Base-by-base conservation (phyloP, 2,797 vertebrate genomes). In the Cossypha niveicapilla region DNA sequence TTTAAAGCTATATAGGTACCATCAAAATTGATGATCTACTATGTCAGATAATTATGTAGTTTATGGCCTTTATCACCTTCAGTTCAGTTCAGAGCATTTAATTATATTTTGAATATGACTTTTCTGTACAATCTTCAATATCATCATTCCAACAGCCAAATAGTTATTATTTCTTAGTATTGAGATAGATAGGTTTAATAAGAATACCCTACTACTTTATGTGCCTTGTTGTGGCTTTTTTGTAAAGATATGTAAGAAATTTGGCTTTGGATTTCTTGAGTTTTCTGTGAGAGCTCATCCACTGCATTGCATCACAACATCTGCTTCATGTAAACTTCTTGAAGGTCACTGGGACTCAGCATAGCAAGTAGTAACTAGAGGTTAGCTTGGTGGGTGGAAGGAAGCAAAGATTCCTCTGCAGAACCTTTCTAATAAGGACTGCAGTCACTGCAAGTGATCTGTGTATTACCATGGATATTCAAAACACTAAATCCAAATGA, bases 201-300 rank as follows among this genome's bases (percentile, higher is more conserved):
- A 48, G 57, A 42, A 54, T 70, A 45, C 21, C 16, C 62, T 67
- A 42, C 4, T 30, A 37, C n/a, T 84, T 53, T 62, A 41, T 53
- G 17, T 50, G 30, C 53, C 66, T 74, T 80, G 28, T 25, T 9
- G 1, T 42, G 57, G 24, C 63, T 44, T 58, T 21, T 86, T 94
- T 92, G 86, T 57, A 63, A 92, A 81, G 42, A 60, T n/a, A 74
- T 61, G 39, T 57, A 81, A 35, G 74, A 86, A 94, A 92, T 58
- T 51, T 53, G 60, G 53, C 24, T 5, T 81, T 15, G 30, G 62
- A 86, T 88, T 92, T 92, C 72, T 79, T 67, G 27, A 41, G 44
- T 54, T 18, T 84, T 86, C 58, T 61, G 58, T 9, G 17, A 83
- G 72, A 79, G 18, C 23, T 92, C 41, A 61, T 37, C 24, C 51